Percentiles rank a stretch among this genome's conserved stretches.
These are phyloP conservation scores for Paracanthobrama guichenoti DNA, from an alignment of 2,113 vertebrate species.

Conservation along the genomic window DNA sequence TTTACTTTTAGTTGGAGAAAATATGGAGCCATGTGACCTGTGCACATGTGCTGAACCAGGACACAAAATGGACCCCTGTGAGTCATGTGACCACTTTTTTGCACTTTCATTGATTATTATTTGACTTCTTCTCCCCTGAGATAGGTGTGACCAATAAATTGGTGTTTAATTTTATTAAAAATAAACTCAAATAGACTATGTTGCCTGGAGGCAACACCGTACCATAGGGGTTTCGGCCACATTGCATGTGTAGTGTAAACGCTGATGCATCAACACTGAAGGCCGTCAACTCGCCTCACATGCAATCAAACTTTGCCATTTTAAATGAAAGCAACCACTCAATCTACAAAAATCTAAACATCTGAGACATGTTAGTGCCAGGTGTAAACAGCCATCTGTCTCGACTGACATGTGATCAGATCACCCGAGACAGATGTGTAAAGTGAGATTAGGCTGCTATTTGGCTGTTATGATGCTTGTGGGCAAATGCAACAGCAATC, in stretches of 20 bases:
- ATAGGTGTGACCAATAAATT: no score
- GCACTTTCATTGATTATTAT: no score
- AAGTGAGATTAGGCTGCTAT: slow-evolving; percentile 12
- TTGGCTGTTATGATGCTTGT: background rate
- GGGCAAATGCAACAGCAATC: background rate
- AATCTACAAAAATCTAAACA: slow-evolving; percentile 13
- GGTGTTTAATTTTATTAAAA: no score
- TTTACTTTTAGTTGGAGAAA: no score
- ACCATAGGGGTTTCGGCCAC: background rate
- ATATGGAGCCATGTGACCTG: no score
- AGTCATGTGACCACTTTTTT: no score
- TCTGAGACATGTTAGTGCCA: slow-evolving; percentile 4
- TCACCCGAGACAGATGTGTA: background rate
- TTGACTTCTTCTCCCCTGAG: no score
- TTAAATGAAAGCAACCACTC: slow-evolving; percentile 23
- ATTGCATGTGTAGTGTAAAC: background rate
- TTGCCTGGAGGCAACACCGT: no score
- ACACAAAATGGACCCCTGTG: no score
- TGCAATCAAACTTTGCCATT: slow-evolving; percentile 6
- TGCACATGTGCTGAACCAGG: no score
- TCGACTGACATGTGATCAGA: background rate
- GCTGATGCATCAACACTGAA: background rate
- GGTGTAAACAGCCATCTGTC: slow-evolving; percentile 21
- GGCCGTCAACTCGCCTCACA: background rate
- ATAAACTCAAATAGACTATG: no score